Evolutionary conservation across 2,113 vertebrate genomes (phyloP).

Genomic region (Cyprinodon brontotheroides): DNA sequence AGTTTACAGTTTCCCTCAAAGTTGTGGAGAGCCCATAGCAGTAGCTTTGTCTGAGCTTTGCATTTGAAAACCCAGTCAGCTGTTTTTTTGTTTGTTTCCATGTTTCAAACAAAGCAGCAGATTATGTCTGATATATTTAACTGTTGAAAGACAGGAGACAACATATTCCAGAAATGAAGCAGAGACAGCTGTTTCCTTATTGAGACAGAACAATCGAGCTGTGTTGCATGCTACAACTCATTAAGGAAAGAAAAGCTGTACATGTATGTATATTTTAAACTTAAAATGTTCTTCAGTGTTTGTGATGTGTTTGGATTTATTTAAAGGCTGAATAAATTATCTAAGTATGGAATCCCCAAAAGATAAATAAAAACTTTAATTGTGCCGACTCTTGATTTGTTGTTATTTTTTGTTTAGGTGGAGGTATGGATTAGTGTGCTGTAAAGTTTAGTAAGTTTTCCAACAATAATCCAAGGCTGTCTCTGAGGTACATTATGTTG

Average conservation of each 20-base stretch:
- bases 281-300: neutral
- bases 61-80: neutral
- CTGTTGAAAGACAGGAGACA: neutral
- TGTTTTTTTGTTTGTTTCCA: neutral
- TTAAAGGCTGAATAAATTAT: too few relatives aligned
- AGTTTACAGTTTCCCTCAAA: neutral
- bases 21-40: neutral
- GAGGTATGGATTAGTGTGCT: too few relatives aligned
- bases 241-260: neutral
- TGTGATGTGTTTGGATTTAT: neutral
- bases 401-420: too few relatives aligned
- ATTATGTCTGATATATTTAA: neutral
- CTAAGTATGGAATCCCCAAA: too few relatives aligned
- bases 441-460: too few relatives aligned
- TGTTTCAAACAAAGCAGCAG: neutral
- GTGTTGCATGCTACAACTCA: neutral
- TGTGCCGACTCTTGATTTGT: too few relatives aligned
- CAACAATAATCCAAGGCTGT: too few relatives aligned
- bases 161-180: neutral
- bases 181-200: neutral
- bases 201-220: neutral
- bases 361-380: too few relatives aligned
- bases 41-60: neutral
- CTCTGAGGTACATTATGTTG: too few relatives aligned
- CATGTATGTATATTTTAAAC: neutral